Evolutionary conservation across 2,797 vertebrate genomes (phyloP).

Genomic region (Oceanodroma leucorhoa): DNA sequence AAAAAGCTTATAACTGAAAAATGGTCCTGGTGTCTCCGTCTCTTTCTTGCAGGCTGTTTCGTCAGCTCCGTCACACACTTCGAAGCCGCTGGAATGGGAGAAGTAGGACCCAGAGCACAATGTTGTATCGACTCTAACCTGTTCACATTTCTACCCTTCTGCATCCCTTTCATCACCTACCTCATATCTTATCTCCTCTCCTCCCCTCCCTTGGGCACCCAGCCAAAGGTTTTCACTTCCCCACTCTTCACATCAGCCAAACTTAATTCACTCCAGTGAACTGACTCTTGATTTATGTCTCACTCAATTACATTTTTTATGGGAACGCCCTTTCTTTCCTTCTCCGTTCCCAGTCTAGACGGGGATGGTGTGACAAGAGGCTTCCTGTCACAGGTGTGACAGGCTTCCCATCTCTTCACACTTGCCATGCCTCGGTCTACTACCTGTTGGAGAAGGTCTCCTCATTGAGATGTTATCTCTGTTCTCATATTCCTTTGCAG

Average conservation of each 20-base stretch:
- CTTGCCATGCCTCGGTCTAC: neutral
- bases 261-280: neutral
- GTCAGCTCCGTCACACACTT: neutral
- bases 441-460: neutral
- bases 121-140: neutral
- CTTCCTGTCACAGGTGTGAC: no score
- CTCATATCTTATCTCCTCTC: neutral
- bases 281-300: neutral
- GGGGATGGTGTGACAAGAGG: neutral
- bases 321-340: neutral
- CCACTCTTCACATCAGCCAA: neutral
- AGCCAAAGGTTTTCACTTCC: slow-evolving; percentile 3
- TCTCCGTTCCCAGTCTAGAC: neutral
- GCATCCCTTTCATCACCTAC: neutral
- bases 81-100: neutral
- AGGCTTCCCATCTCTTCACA: neutral
- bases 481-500: neutral
- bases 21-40: slow-evolving; percentile 35
- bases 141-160: neutral
- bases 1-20: slow-evolving; percentile 77
- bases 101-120: neutral
- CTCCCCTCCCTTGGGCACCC: neutral
- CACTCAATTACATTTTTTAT: neutral
- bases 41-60: neutral
- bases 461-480: neutral